Evolutionary conservation across 2,797 vertebrate species (phyloP).

Genomic region (Poecilia picta): DNA sequence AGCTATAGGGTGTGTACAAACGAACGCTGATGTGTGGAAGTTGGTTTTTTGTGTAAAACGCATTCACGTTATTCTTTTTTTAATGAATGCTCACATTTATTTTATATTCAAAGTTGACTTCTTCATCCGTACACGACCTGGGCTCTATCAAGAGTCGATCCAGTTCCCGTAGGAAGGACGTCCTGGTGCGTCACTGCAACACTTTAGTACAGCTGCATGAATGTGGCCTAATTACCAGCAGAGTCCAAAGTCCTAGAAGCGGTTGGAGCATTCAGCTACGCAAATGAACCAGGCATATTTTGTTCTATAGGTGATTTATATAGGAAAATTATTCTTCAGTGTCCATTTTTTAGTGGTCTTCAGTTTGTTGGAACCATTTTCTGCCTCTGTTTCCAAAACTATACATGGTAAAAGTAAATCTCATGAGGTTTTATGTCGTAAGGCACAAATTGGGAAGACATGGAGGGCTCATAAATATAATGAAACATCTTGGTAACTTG

Average conservation of each 20-base stretch:
- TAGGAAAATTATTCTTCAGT: not conserved
- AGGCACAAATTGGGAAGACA: not conserved
- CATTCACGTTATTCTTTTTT: not conserved
- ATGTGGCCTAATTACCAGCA: slow-evolving; percentile 17
- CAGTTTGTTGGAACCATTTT: not conserved
- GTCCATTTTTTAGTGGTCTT: not conserved
- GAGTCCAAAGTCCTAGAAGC: not conserved
- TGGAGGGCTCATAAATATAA: not conserved
- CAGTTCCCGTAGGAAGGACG: slow-evolving; percentile 84
- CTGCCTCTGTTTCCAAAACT: not conserved
- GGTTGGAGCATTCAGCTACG: not conserved
- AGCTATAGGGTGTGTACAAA: slow-evolving; percentile 86
- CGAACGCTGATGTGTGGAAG: slow-evolving; percentile 37
- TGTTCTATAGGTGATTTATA: not conserved
- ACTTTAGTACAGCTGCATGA: slow-evolving; percentile 26
- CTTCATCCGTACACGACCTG: slow-evolving; percentile 78
- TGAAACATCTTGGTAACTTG: not conserved
- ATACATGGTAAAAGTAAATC: not conserved
- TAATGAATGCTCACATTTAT: not conserved
- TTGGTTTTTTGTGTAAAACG: slow-evolving; percentile 9
- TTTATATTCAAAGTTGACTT: slow-evolving; percentile 78
- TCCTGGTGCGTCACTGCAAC: slow-evolving; percentile 81
- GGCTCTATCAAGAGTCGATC: slow-evolving; percentile 80
- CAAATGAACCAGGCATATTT: not conserved
- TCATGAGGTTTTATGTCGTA: not conserved